Base-by-base conservation (phyloP, 2,888 invertebrate genomes). In the Phyllotreta striolata region DNA sequence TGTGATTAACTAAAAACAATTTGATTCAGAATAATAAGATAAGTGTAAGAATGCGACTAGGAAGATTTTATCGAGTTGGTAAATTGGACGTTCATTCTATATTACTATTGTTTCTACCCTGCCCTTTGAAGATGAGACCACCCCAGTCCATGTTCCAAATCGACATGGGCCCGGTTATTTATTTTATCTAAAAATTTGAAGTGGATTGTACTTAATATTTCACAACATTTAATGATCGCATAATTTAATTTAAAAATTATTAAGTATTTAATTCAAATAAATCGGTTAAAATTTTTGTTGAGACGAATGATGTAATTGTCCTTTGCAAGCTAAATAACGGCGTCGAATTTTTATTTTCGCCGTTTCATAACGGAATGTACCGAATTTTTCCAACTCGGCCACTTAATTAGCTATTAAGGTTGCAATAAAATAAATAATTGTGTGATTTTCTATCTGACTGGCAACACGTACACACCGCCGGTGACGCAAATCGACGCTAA, bases 61-160 rank as follows among this genome's bases (percentile, higher is more conserved):
- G 24, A 12, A 58, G 58, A 57, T 49, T 58, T 24, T 58, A 58
- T 58, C 58, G 35, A 34, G 40, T 43, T 51, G 47, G 58, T 58
- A 58, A 51, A 58, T 49, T 51, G 58, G 41, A 58, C 35, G 41
- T 58, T 58, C 51, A 51, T 58, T 49, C 41, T 58, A 40, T 35
- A 51, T 49, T 58, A 41, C 40, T 40, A 58, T 58, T 58, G 51
- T 58, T 49, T 34, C 35, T 38, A 49, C 57, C 57, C 54, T 44
- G 10, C 57, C 38, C 57, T 40, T 38, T 10, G 54, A 40, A 40
- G 57, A 54, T 57, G 8, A n/a, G 63, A 63, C 63, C 63, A 63
- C 57, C 63, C 63, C 41, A 52, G 8, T 8, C 52, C 7, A 7
- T 49, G 10, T n/a, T 49, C 37, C 49, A 35, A 35, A 12, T 47